phyloP scores from a whole-genome alignment of 1,140 invertebrate species.

The Lerema accius region DNA sequence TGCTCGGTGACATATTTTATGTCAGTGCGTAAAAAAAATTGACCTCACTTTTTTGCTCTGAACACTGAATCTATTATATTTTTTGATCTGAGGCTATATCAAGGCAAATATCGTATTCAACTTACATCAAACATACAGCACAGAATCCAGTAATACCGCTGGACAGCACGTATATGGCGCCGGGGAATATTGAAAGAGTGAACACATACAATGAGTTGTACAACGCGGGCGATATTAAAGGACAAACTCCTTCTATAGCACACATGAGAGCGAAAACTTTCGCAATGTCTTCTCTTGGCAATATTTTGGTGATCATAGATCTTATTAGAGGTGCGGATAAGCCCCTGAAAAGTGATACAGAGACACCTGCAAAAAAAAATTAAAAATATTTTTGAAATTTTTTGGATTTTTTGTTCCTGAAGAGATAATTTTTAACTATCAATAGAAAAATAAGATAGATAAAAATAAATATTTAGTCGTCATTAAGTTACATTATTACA shows the following conservation, averaged over 20 bases:
- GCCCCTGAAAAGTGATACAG: conserved; percentile 82
- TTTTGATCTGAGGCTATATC: too few relatives aligned
- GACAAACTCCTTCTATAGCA: conserved; percentile 85
- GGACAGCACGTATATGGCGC: conserved; percentile 83
- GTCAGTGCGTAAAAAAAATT: too few relatives aligned
- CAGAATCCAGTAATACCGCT: conserved; percentile 69
- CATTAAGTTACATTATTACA: too few relatives aligned
- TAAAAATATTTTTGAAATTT: not conserved
- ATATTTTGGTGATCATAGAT: conserved; percentile 86
- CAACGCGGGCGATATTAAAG: conserved; percentile 83
- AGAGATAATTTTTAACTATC: too few relatives aligned
- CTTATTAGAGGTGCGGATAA: conserved; percentile 85
- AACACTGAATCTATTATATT: too few relatives aligned
- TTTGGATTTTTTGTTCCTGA: too few relatives aligned
- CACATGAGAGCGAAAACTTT: conserved; percentile 86
- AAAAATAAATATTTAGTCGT: too few relatives aligned
- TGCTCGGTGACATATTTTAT: too few relatives aligned
- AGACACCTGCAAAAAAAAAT: conserved; percentile 67
- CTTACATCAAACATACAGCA: conserved; percentile 80
- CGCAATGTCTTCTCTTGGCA: conserved; percentile 86
- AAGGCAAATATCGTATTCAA: conserved; percentile 25
- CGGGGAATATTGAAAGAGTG: conserved; percentile 82
- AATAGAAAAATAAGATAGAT: too few relatives aligned
- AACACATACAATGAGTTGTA: conserved; percentile 85
- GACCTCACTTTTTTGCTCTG: too few relatives aligned